Conservation (phyloP, 1,140 invertebrate species). For the Tetragnatha versicolor region DNA sequence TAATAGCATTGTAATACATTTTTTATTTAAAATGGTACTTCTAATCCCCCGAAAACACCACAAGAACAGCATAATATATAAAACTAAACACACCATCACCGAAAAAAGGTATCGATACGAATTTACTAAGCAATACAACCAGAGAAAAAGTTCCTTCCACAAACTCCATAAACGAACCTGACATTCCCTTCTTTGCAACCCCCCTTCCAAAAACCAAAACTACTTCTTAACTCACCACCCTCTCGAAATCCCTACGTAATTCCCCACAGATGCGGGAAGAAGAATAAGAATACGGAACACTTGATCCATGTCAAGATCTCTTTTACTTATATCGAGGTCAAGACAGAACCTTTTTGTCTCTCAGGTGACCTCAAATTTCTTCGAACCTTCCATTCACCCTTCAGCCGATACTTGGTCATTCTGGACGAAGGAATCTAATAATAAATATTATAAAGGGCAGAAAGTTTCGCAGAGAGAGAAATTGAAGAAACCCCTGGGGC, state of each 20-base stretch:
- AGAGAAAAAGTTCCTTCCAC: too few species aligned
- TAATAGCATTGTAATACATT: too few species aligned
- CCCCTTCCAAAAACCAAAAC: too few species aligned
- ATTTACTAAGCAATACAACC: too few species aligned
- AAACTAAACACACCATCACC: too few species aligned
- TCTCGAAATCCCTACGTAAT: too few species aligned
- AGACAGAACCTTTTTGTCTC: slow-evolving; percentile 23
- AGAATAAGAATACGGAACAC: background rate
- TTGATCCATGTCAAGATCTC: background rate
- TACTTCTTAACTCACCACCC: slow-evolving; percentile 5
- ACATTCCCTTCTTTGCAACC: too few species aligned
- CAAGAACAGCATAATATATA: too few species aligned
- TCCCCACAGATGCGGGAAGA: background rate
- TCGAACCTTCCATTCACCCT: slow-evolving; percentile 18
- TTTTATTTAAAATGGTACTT: too few species aligned
- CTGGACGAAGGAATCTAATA: slow-evolving; percentile 24
- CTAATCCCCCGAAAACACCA: too few species aligned
- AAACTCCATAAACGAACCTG: too few species aligned
- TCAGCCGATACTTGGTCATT: slow-evolving; percentile 2
- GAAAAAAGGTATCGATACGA: too few species aligned
- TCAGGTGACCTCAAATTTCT: slow-evolving; percentile 32
- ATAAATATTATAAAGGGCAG: slow-evolving; percentile 29
- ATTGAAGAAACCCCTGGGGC: slow-evolving; percentile 21
- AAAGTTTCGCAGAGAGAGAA: slow-evolving; percentile 18
- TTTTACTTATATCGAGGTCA: background rate